phyloP scores from a whole-genome alignment of 2,113 vertebrate species.

The Fulica atra region DNA sequence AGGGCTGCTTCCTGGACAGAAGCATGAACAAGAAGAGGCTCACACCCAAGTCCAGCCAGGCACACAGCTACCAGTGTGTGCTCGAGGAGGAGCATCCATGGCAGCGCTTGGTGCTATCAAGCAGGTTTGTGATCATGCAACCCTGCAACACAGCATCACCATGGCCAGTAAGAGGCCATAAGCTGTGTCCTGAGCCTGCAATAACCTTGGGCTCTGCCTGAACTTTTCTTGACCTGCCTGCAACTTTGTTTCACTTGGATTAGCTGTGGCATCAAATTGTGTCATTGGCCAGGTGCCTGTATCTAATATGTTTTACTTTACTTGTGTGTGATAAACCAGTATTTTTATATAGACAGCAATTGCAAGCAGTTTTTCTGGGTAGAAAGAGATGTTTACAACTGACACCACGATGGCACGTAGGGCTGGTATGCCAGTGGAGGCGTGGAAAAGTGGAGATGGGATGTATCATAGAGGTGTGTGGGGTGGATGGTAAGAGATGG shows the following conservation, averaged over 20 bases:
- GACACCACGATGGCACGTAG: fast-evolving
- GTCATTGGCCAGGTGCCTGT: not conserved
- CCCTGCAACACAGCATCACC: fast-evolving
- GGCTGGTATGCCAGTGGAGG: not conserved
- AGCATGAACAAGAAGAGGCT: not conserved
- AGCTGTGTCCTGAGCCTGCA: not conserved
- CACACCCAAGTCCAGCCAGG: not conserved
- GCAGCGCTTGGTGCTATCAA: fast-evolving
- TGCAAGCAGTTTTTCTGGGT: not conserved
- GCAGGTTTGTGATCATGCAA: not conserved
- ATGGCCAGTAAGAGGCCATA: not conserved
- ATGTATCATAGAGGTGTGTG: fast-evolving
- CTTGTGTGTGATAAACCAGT: not conserved
- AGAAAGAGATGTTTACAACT: not conserved
- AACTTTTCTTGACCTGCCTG: not conserved
- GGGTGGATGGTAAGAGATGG: not conserved
- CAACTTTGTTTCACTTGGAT: not conserved
- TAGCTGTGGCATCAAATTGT: not conserved
- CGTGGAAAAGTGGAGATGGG: not conserved
- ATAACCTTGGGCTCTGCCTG: not conserved
- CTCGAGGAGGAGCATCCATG: fast-evolving
- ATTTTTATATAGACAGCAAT: not conserved
- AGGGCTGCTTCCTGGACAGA: not conserved
- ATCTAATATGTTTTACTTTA: not conserved
- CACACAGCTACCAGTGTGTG: fast-evolving